Conservation (phyloP, 2,797 vertebrate genomes). For the Sebastolobus alascanus region DNA sequence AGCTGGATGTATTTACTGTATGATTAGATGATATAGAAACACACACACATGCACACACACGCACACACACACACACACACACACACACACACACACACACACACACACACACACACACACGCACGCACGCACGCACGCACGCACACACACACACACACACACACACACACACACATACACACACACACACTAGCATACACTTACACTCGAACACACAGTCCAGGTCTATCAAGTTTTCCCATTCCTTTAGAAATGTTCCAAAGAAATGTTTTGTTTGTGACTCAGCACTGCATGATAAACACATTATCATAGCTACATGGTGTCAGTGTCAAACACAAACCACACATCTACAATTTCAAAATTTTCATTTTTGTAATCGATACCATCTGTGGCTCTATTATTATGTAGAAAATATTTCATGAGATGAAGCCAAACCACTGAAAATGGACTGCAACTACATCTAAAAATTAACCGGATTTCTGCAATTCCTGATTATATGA, state of each 20-base stretch:
- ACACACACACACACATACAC: neutral
- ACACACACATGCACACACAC: neutral
- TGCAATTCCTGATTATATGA: neutral
- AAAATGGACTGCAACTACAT: neutral
- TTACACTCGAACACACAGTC: slow-evolving; percentile 16
- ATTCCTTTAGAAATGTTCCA: slow-evolving; percentile 8
- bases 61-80: too few species aligned
- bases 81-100: too few species aligned
- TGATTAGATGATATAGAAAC: slow-evolving; percentile 39
- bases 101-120: slow-evolving; percentile 1
- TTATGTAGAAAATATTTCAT: slow-evolving; percentile 12
- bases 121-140: too few species aligned
- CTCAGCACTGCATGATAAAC: slow-evolving; percentile 43
- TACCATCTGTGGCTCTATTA: slow-evolving; percentile 31
- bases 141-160: too few species aligned
- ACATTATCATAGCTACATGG: slow-evolving; percentile 44
- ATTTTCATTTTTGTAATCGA: slow-evolving; percentile 44
- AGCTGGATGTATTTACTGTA: slow-evolving; percentile 46
- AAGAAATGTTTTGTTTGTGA: slow-evolving; percentile 45
- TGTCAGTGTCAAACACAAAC: slow-evolving; percentile 42
- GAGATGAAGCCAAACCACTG: slow-evolving; percentile 32
- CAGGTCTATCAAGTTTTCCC: slow-evolving; percentile 24
- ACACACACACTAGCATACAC: slow-evolving; percentile 1
- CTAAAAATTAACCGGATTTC: neutral
- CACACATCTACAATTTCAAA: slow-evolving; percentile 38